Percentiles rank a stretch among this genome's conserved stretches.
Conservation (phyloP, 2,113 vertebrate species). For the Cettia cetti region DNA sequence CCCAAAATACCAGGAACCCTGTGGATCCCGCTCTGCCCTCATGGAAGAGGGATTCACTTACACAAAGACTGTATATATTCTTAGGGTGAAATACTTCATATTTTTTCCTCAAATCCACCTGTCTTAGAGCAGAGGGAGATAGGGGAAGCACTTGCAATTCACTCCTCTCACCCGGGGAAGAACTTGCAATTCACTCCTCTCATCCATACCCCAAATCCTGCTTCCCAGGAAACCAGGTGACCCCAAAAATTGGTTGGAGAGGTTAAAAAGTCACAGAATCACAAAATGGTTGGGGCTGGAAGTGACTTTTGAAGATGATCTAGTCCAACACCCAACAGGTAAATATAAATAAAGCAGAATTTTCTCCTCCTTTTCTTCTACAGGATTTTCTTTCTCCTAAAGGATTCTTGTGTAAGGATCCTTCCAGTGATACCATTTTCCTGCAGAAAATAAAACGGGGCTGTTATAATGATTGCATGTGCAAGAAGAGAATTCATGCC, state of each 20-base stretch:
- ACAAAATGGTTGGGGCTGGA: not conserved
- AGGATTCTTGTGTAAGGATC: not conserved
- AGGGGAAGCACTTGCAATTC: not conserved
- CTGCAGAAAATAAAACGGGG: not conserved
- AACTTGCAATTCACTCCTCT: not conserved
- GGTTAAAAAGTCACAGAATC: not conserved
- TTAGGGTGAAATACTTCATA: not conserved
- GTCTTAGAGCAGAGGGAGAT: not conserved
- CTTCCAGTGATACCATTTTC: not conserved
- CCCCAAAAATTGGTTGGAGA: not conserved
- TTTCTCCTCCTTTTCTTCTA: not conserved
- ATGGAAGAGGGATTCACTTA: not conserved
- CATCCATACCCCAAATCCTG: not conserved
- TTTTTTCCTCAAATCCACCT: not conserved
- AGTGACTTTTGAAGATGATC: not conserved
- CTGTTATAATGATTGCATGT: not conserved
- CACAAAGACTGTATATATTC: not conserved
- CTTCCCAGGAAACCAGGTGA: not conserved
- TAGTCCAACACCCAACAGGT: not conserved
- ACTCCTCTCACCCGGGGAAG: not conserved
- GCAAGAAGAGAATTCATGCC: not conserved
- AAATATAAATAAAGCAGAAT: not conserved
- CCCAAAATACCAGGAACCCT: fast-evolving
- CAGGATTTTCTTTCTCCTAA: not conserved
- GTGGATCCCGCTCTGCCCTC: not conserved